phyloP scores from a whole-genome alignment of 2,888 invertebrate genomes.

The Lycocerus yunnanus region DNA sequence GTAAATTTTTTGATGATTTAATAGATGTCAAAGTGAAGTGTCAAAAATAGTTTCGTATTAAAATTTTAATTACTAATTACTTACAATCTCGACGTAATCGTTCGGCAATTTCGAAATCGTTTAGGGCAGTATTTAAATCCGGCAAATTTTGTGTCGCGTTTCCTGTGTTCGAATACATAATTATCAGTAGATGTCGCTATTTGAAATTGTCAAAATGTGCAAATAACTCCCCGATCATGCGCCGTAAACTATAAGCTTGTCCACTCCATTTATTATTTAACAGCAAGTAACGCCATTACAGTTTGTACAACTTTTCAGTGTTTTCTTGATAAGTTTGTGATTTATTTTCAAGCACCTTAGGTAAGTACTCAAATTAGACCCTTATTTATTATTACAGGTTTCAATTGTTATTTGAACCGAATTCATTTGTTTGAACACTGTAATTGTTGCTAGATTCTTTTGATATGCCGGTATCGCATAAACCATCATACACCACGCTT shows the following conservation, averaged over 20 bases:
- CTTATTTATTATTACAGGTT: background rate
- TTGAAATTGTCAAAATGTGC: background rate
- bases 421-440: background rate
- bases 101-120: slow-evolving; percentile 8
- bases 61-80: slow-evolving; percentile 3
- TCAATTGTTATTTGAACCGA: background rate
- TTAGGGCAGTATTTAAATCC: background rate
- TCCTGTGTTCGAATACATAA: background rate
- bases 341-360: slow-evolving; percentile 5
- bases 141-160: background rate
- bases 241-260: slow-evolving; percentile 4
- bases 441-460: background rate
- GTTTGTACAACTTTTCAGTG: slow-evolving; percentile 33
- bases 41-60: background rate
- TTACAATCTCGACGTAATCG: background rate
- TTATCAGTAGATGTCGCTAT: slow-evolving; percentile 6
- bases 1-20: background rate
- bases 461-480: background rate
- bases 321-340: slow-evolving; percentile 26
- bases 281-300: slow-evolving; percentile 35
- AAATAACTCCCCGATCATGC: background rate
- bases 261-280: slow-evolving; percentile 33
- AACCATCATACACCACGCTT: background rate
- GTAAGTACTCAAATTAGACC: slow-evolving; percentile 22
- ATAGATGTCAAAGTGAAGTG: background rate